Base-by-base conservation (phyloP, 2,797 vertebrate species). In the Cyclura pinguis region DNA sequence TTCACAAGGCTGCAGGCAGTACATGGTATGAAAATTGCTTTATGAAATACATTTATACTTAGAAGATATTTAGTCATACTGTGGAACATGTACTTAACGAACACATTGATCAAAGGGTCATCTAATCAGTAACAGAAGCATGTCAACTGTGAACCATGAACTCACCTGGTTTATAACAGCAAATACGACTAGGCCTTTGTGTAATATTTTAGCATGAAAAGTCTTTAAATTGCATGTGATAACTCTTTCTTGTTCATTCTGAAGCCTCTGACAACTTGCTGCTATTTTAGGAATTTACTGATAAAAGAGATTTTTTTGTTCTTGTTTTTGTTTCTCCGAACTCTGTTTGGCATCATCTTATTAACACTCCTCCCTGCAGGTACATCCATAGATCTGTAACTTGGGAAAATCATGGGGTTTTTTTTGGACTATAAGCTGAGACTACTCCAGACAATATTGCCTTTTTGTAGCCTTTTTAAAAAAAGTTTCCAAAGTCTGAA, bases 341-440 rank as follows among this genome's bases (percentile, higher is more conserved):
- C 72, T 14, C 50, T 50, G 13, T 32, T 77, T 74, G 29, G 22
- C 29, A 32, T 62, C 27, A 47, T 27, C 90, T 93, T 96, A 91
- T 93, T 94, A 94, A 80, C 59, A 86, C 90, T 50, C 84, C 93
- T 92, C 93, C 55, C 84, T 88, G 93, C 24, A 50, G 27, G 29
- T 64, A 50, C 29, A 50, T 62, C 35, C 85, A 92, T 57, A 94
- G 91, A 90, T 93, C 87, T 87, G 73, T 14, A 50, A n/a, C 50
- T 85, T 32, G 27, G 92, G 42, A 42, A 27, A 35, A 32, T 32
- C 29, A 42, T 42, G 42, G 42, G 42, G 42, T n/a, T n/a, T 22
- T 62, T 32, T 69, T 69, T 29, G 29, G 29, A 69, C 27, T 32
- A 32, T 32, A 32, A 10, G 6, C 29, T 69, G 62, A 64, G 22